Evolutionary conservation across 2,888 invertebrate species (phyloP).

Genomic region (Piscicola geometra): DNA sequence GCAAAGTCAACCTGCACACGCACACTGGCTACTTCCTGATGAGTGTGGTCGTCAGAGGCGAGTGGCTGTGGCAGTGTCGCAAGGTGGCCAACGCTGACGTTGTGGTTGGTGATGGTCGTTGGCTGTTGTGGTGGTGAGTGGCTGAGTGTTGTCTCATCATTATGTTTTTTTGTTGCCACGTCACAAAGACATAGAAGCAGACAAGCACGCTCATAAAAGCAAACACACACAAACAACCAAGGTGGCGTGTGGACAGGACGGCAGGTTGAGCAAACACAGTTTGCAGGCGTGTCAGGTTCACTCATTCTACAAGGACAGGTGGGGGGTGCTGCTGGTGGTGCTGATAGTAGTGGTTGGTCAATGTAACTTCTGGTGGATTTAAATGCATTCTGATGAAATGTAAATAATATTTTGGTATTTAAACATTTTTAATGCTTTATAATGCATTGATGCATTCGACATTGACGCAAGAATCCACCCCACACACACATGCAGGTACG

Average conservation of each 20-base stretch:
- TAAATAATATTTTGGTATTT: too few species aligned
- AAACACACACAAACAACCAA: constrained; percentile 41
- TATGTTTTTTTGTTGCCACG: neutral
- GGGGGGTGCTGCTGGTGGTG: too few species aligned
- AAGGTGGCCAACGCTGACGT: constrained; percentile 71
- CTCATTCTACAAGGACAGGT: constrained; percentile 77
- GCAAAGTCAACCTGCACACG: constrained; percentile 71
- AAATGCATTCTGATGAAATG: too few species aligned
- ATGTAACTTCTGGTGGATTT: too few species aligned
- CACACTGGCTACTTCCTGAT: constrained; percentile 76
- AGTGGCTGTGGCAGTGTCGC: constrained; percentile 83
- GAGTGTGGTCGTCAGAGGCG: constrained; percentile 68
- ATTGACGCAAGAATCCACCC: neutral
- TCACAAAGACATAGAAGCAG: neutral
- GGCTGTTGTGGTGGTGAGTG: neutral
- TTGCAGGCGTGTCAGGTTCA: constrained; percentile 89
- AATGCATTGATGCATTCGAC: too few species aligned
- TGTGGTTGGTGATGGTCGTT: constrained; percentile 60
- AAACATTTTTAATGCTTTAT: too few species aligned
- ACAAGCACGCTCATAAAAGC: neutral
- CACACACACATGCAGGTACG: constrained; percentile 61
- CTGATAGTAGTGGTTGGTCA: too few species aligned
- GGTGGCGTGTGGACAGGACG: constrained; percentile 82
- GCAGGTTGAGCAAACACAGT: constrained; percentile 86
- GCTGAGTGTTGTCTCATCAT: too few species aligned